Evolutionary conservation across 2,888 invertebrate species (phyloP).

Genomic region (Blastobasis lacticolella): DNA sequence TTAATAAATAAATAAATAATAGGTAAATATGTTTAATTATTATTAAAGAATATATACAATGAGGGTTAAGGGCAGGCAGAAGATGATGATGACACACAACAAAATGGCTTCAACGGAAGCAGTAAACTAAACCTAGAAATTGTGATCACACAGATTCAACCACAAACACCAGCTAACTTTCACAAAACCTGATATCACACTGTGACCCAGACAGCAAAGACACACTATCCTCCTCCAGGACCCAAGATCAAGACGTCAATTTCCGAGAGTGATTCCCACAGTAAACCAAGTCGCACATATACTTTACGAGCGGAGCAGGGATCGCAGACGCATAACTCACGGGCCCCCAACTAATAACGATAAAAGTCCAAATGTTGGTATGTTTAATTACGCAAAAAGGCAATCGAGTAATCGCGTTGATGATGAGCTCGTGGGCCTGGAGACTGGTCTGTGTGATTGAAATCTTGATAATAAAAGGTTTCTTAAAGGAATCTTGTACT

Average conservation of each 20-base stretch:
- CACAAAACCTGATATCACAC: neutral
- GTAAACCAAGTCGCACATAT: slow-evolving; percentile 1
- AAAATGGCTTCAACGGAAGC: too few relatives aligned
- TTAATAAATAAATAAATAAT: too few relatives aligned
- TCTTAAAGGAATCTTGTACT: too few relatives aligned
- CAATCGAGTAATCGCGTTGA: neutral
- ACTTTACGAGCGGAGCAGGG: neutral
- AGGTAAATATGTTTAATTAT: too few relatives aligned
- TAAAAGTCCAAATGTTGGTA: slow-evolving; percentile 4
- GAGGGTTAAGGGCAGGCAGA: too few relatives aligned
- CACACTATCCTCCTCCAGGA: neutral
- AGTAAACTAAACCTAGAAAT: too few relatives aligned
- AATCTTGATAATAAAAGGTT: too few relatives aligned
- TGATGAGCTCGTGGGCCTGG: too few relatives aligned
- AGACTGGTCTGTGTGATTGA: too few relatives aligned
- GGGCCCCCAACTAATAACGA: slow-evolving; percentile 2
- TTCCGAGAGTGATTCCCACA: neutral
- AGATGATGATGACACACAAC: too few relatives aligned
- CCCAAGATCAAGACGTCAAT: too few relatives aligned
- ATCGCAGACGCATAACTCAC: slow-evolving; percentile 6
- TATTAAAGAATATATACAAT: too few relatives aligned
- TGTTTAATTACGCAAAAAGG: slow-evolving; percentile 6
- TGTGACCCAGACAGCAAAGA: neutral
- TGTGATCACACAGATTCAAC: neutral
- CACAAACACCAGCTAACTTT: neutral